Percentiles rank a stretch among this genome's conserved stretches.
These are phyloP conservation scores for Clarias pachynema DNA, from an alignment of 2,797 vertebrate genomes.

Conservation along the genomic window DNA sequence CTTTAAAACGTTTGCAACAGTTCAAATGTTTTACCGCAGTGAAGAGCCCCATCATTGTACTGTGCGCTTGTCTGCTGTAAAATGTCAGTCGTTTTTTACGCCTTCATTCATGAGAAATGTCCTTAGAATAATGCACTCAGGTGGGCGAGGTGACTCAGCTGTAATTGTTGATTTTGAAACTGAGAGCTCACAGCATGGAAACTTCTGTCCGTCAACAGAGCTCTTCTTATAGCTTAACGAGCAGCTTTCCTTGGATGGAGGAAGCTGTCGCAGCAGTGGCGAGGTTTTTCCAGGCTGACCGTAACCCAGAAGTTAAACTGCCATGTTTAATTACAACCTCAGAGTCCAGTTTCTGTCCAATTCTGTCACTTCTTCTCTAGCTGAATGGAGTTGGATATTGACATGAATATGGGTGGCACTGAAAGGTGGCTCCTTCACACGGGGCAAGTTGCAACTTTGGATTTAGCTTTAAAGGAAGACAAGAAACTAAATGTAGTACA, in stretches of 20 bases:
- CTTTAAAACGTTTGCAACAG: too few relatives aligned
- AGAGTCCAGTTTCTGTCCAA: not conserved
- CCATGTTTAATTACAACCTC: not conserved
- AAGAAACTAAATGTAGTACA: not conserved
- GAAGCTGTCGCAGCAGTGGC: not conserved
- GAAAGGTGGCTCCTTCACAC: not conserved
- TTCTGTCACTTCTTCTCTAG: not conserved
- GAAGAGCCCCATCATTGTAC: too few relatives aligned
- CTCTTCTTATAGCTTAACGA: not conserved
- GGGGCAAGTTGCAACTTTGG: not conserved
- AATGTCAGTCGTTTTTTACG: too few relatives aligned
- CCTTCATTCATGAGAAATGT: too few relatives aligned
- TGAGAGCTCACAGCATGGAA: not conserved
- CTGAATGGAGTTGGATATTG: not conserved
- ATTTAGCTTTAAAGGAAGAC: not conserved
- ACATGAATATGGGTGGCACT: not conserved
- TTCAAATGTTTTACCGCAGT: too few relatives aligned
- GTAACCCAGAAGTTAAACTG: not conserved
- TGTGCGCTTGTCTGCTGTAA: too few relatives aligned
- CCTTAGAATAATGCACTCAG: not conserved
- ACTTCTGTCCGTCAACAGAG: not conserved
- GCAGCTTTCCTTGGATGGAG: not conserved
- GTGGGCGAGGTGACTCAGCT: not conserved
- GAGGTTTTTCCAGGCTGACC: not conserved
- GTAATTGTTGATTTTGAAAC: conserved; percentile 7